phyloP scores from a whole-genome alignment of 1,140 invertebrate genomes.

The Drosophila bocqueti region DNA sequence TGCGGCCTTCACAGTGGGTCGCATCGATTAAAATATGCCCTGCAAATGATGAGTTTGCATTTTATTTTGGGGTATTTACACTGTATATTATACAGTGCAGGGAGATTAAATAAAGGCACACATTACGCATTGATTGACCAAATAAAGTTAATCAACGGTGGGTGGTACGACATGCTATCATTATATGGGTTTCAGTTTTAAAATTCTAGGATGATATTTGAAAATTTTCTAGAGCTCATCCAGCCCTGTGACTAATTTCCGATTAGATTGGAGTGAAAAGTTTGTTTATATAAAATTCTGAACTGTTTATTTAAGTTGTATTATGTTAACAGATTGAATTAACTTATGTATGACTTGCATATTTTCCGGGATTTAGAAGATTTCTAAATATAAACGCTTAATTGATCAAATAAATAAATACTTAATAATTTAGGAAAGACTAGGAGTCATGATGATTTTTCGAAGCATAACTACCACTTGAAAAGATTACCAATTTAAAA shows the following conservation, averaged over 20 bases:
- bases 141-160: constrained; percentile 9
- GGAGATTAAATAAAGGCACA: constrained; percentile 16
- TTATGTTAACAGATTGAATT: constrained; percentile 1
- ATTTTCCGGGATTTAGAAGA: neutral
- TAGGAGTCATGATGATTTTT: neutral
- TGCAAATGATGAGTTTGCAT: constrained; percentile 23
- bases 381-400: neutral
- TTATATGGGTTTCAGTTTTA: neutral
- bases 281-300: neutral
- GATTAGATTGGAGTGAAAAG: neutral
- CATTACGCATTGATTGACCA: constrained; percentile 8
- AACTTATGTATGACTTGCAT: neutral
- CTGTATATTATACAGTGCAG: neutral
- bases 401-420: neutral
- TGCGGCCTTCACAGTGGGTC: constrained; percentile 57
- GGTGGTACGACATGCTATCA: constrained; percentile 3
- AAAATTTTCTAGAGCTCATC: neutral
- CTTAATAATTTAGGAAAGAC: neutral
- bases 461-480: neutral
- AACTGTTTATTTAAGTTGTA: neutral
- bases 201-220: constrained; percentile 3
- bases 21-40: constrained; percentile 29
- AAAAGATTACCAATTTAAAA: neutral
- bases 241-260: neutral
- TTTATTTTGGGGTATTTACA: neutral